phyloP scores from a whole-genome alignment of 2,888 invertebrate species.

The Drosophila emarginata region DNA sequence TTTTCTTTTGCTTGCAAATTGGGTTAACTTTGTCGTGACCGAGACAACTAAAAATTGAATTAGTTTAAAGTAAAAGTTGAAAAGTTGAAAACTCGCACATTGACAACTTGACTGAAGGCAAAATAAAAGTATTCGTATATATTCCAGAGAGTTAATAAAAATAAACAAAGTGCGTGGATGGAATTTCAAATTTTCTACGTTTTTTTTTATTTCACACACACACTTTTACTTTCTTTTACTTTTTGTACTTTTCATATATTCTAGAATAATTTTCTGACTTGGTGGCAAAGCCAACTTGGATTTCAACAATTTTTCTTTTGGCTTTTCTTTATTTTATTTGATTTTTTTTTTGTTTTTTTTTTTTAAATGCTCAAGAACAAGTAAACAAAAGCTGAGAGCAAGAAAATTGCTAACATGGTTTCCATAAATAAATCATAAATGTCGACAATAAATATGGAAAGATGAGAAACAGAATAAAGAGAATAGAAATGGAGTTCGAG shows the following conservation, averaged over 20 bases:
- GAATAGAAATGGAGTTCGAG: neutral
- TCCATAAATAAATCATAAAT: slow-evolving; percentile 73
- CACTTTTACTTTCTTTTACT: neutral
- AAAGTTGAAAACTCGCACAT: slow-evolving; percentile 47
- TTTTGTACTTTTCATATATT: slow-evolving; percentile 19
- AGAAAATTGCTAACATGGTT: slow-evolving; percentile 52
- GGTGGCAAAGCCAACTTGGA: slow-evolving; percentile 43
- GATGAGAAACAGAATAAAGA: neutral
- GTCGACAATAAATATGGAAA: slow-evolving; percentile 49
- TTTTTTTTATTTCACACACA: neutral
- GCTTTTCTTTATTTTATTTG: slow-evolving; percentile 14
- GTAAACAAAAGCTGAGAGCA: slow-evolving; percentile 41
- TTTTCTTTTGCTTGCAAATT: slow-evolving; percentile 48
- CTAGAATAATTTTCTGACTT: slow-evolving; percentile 26
- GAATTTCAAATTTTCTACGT: slow-evolving; percentile 24
- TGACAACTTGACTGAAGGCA: slow-evolving; percentile 58
- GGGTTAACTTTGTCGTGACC: slow-evolving; percentile 57
- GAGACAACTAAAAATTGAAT: slow-evolving; percentile 61
- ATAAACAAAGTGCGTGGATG: slow-evolving; percentile 44
- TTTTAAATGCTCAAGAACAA: slow-evolving; percentile 21
- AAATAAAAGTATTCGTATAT: slow-evolving; percentile 21
- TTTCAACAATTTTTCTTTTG: slow-evolving; percentile 35
- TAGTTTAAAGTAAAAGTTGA: slow-evolving; percentile 45
- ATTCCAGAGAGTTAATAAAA: slow-evolving; percentile 2
- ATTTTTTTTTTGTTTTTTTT: too few species aligned